phyloP scores from a whole-genome alignment of 2,888 invertebrate species.

The Achlya flavicornis region DNA sequence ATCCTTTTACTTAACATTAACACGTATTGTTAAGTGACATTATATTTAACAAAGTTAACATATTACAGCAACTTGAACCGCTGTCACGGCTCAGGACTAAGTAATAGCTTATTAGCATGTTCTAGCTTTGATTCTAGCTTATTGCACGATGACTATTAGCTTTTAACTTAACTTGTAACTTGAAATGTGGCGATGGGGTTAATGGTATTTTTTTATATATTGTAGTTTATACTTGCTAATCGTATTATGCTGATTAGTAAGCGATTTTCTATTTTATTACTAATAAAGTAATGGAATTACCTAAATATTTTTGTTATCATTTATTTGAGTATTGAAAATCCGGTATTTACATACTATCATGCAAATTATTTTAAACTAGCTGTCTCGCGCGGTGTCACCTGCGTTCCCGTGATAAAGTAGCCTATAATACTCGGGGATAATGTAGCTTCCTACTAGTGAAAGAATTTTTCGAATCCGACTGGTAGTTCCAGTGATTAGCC shows the following conservation, averaged over 20 bases:
- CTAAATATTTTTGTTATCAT: no score
- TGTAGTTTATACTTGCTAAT: neutral
- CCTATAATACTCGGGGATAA: no score
- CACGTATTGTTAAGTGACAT: slow-evolving; percentile 15
- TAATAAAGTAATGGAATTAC: no score
- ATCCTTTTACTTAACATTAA: neutral
- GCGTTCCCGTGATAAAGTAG: no score
- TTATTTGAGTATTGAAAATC: no score
- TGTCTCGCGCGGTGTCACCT: no score
- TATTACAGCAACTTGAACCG: slow-evolving; percentile 18
- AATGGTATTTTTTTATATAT: neutral
- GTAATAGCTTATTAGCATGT: slow-evolving; percentile 29
- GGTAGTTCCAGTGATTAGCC: no score
- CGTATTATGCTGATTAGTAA: neutral
- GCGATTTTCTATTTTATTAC: no score
- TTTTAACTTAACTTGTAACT: neutral
- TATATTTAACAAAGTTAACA: slow-evolving; percentile 27
- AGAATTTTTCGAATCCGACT: no score
- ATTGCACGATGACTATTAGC: slow-evolving; percentile 8
- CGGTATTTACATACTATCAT: no score
- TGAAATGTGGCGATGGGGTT: neutral
- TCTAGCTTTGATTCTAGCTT: slow-evolving; percentile 5
- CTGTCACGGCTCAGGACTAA: slow-evolving; percentile 26
- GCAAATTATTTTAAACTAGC: no score
- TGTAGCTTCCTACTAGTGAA: no score